Base-by-base conservation (phyloP, 2,797 vertebrate species). In the Lateolabrax maculatus region DNA sequence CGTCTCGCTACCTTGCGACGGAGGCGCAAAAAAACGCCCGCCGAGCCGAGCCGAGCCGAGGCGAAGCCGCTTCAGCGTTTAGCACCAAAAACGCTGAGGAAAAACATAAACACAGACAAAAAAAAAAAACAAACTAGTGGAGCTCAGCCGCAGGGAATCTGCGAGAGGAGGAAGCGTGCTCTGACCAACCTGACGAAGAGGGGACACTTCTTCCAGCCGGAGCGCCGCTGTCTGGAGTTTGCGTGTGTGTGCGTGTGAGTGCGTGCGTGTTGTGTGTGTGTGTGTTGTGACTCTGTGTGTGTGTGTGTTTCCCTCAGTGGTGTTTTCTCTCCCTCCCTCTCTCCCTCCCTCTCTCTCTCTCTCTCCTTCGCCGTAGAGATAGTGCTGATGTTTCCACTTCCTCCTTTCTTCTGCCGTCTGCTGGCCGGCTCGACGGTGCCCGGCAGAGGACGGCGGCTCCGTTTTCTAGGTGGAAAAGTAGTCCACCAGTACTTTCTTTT, bases 381-480 rank as follows among this genome's bases (percentile, higher is more conserved):
- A 91, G 87, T 77, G 93, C 94, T 93, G 95, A 92, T 94, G 93
- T 93, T 92, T 94, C 91, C 92, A 95, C 95, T 96, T 96, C 96
- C 95, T 95, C 92, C 75, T 95, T 91, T 83, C 94, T 93, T 89
- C 93, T 92, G 93, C 94, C 91, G 93, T 92, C 89, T 93, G 90
- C 90, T 93, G 93, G 92, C 94, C 86, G 93, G 57, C 69, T 74
- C 27, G 46, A 66, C 60, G 89, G 87, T 87, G 84, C 72, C 90
- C 77, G 64, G 80, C 69, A 63, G 27, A 34, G 31, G n/a, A n/a
- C n/a, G n/a, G n/a, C n/a, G n/a, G n/a, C n/a, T n/a, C n/a, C n/a
- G n/a, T n/a, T n/a, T n/a, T n/a, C n/a, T n/a, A n/a, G n/a, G n/a
- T n/a, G n/a, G n/a, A n/a, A n/a, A n/a, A n/a, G n/a, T n/a, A n/a